Conservation (phyloP, 2,888 invertebrate species). For the Perdita meconis region DNA sequence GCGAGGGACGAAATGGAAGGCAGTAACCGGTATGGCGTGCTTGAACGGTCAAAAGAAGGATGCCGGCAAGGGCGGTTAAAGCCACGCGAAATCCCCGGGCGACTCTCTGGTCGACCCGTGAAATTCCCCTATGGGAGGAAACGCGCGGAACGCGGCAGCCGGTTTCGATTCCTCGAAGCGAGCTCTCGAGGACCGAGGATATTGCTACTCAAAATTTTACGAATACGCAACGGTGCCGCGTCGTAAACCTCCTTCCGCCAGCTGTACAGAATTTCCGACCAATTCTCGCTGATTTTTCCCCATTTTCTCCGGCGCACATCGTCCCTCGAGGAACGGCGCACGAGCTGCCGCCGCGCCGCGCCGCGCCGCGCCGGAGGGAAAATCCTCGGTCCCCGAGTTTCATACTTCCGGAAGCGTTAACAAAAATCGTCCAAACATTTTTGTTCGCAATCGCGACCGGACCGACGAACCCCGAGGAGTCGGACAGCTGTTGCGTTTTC, state of each 20-base stretch:
- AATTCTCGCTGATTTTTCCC: constrained; percentile 20
- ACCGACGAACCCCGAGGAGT: no score
- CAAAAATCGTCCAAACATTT: no score
- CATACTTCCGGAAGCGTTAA: no score
- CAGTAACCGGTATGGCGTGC: neutral
- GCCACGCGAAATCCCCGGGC: constrained; percentile 23
- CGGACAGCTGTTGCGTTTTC: no score
- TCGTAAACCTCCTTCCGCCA: constrained; percentile 12
- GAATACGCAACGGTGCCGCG: constrained; percentile 20
- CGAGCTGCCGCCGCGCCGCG: no score
- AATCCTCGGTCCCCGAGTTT: no score
- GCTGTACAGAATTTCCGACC: constrained; percentile 10
- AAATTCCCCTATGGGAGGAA: constrained; percentile 19
- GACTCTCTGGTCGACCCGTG: constrained; percentile 12
- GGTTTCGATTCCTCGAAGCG: constrained; percentile 36
- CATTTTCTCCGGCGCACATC: neutral
- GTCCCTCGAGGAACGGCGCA: neutral
- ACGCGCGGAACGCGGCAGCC: neutral
- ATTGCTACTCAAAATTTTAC: constrained; percentile 50
- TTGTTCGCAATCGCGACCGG: no score
- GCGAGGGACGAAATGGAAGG: constrained; percentile 21
- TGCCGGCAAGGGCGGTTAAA: neutral
- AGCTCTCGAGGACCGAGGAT: neutral
- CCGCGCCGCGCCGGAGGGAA: no score
- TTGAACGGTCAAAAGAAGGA: constrained; percentile 1